These are phyloP conservation scores for Globodera rostochiensis DNA, from an alignment of 1,140 invertebrate genomes.

Conservation along the genomic window DNA sequence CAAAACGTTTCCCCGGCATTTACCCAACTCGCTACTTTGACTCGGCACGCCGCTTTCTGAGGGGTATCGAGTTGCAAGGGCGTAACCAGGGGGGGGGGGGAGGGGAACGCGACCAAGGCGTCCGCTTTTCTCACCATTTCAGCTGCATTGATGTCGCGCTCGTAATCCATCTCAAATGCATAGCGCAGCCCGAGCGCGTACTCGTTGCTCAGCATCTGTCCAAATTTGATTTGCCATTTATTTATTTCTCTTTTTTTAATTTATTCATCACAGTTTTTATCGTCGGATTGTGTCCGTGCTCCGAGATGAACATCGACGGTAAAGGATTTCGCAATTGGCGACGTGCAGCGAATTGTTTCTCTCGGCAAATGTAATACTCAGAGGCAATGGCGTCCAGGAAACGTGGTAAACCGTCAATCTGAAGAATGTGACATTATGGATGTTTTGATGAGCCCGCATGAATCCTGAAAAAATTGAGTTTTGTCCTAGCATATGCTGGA, in stretches of 20 bases:
- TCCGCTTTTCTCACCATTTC: neutral
- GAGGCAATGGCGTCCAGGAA: neutral
- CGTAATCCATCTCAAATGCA: neutral
- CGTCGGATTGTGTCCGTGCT: neutral
- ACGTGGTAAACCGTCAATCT: neutral
- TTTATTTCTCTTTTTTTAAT: neutral
- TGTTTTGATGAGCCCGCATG: too few relatives aligned
- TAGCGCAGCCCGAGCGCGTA: neutral
- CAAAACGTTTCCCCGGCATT: too few relatives aligned
- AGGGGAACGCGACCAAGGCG: too few relatives aligned
- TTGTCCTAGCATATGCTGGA: too few relatives aligned
- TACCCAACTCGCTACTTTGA: too few relatives aligned
- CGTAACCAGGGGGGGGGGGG: too few relatives aligned
- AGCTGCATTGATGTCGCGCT: neutral
- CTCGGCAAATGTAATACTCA: neutral
- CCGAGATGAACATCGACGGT: neutral
- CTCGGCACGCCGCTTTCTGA: too few relatives aligned
- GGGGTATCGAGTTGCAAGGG: too few relatives aligned
- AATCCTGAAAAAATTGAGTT: too few relatives aligned
- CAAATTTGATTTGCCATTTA: neutral
- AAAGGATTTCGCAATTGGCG: neutral
- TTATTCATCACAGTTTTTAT: neutral
- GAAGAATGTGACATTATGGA: neutral
- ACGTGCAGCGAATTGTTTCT: neutral
- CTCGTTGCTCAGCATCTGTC: neutral